Evolutionary conservation across 2,113 vertebrate species (phyloP), one percentile per base, ranked within the genome.

Genomic region (Speoplatyrhinus poulsoni): DNA sequence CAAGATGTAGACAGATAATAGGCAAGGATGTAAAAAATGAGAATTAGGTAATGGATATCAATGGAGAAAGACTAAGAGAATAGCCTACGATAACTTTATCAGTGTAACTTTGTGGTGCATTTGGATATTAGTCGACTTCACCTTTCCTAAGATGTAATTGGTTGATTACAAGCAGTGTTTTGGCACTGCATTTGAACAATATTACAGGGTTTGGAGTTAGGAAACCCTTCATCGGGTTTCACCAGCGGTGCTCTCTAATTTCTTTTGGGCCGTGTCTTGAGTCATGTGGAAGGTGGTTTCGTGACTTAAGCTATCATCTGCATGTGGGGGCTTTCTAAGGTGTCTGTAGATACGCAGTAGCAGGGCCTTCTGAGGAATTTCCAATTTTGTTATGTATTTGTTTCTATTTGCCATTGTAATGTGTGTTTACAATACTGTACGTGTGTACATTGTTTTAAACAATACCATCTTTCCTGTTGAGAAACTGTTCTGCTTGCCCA

Each of bases 151-250:
- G 55, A 56, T 70, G 32, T 77, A 62, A 68, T 80, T 82, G 58
- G 67, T 26, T 74, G 62, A 82, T 76, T 77, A 76, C n/a, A 76
- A 78, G 67, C 73, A 64, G 46, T 60, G 65, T 72, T 57, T 50
- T 50, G 62, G 68, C 54, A 65, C 41, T 46, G 1, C 0, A 16
- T 3, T 49, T 12, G 26, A 1, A 19, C 32, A 62, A 0, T 63
- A 70, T 70, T 71, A 73, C n/a, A 72, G 62, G 61, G 15, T 36
- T 64, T 13, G 19, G 64, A 47, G 61, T 63, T 50, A 41, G 10
- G 68, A 46, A 73, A 67, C 63, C 64, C 61, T 64, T 79, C 67
- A 80, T 78, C 78, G 76, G 50, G 58, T 65, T 62, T 57, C 47
- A 63, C 74, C 55, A 64, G 46, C 33, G 36, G 50, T 57, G 17